Evolutionary conservation across 2,797 vertebrate genomes (phyloP), one percentile per base, ranked within the genome.

Genomic region (Tarsius wallacei): DNA sequence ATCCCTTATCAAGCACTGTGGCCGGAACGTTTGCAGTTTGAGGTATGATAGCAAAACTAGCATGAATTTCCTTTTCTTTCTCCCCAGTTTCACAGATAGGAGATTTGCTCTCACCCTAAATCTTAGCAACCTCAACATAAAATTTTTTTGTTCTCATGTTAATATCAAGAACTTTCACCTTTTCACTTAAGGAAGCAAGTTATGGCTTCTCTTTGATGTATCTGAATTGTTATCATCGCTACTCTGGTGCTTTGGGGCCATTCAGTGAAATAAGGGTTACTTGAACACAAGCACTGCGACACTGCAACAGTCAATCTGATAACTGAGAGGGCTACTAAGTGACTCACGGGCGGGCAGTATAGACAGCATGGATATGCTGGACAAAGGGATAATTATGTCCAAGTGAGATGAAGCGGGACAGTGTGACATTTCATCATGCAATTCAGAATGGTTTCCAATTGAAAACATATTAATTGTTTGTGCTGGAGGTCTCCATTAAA

Each of bases 1-100:
- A 14, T 0, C 8, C 2, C 1, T 2, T 24, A 2, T 8, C 76
- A 2, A 7, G 3, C 53, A 2, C 53, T 0, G 13, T 15, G 77
- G 53, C 14, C 14, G 8, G 2, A 24, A 24, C 3, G 2, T 24
- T 53, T 36, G 76, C n/a, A 22, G n/a, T 22, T 10, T 9, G n/a
- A 24, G 53, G 76, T 9, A 21, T 7, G 53, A 22, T n/a, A 5
- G 53, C 1, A 15, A 26, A 55, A 33, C 13, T 1, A 1, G 53
- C 77, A 15, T 0, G 13, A 36, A 26, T 16, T 80, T 57, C 53
- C 24, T 57, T 24, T 36, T 36, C n/a, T n/a, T 80, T 14, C 53
- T 15, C 14, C 53, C 24, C 7, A 9, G 36, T 57, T 36, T 57
- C 53, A 5, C 33, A 21, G 9, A 24, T 5, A 80, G n/a, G 24